Conservation (phyloP, 2,797 vertebrate species). For the Pseudocheirus occidentalis region DNA sequence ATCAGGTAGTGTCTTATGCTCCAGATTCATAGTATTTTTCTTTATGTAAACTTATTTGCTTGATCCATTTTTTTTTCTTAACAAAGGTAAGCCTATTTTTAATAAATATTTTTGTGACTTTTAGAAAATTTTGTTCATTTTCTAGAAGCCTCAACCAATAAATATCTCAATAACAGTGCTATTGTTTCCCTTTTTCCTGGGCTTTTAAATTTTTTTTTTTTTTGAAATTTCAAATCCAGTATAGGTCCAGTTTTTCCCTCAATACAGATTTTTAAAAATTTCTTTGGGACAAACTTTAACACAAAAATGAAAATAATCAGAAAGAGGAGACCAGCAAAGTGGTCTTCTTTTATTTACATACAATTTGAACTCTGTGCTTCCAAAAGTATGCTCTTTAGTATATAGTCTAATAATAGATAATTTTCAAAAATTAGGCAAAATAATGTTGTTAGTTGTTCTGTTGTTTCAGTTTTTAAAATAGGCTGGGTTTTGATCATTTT, state of each 20-base stretch:
- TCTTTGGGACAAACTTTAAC: background rate
- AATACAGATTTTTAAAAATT: background rate
- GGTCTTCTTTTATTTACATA: background rate
- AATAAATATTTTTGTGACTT: background rate
- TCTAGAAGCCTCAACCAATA: background rate
- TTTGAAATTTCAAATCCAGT: background rate
- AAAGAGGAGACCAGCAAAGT: background rate
- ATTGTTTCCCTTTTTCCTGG: background rate
- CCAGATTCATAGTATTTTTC: background rate
- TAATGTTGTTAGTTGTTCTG: too few species aligned
- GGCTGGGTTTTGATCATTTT: too few species aligned
- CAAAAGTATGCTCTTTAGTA: too few species aligned
- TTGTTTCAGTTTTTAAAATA: too few species aligned
- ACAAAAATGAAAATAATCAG: background rate
- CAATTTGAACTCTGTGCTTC: too few species aligned
- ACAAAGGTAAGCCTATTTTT: background rate
- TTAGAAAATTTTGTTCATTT: background rate
- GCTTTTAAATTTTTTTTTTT: background rate
- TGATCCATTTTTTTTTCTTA: background rate
- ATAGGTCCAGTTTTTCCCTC: background rate
- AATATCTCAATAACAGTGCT: background rate
- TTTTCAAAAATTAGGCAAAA: too few species aligned
- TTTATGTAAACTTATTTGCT: background rate
- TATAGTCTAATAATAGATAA: too few species aligned
- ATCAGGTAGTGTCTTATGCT: conserved; percentile 89